A percentile compares a stretch with the other conserved stretches of the same genome.
Conservation (phyloP, 30 jellyfish, hydroid and myxozoan species). For the Hydractinia echinata region DNA sequence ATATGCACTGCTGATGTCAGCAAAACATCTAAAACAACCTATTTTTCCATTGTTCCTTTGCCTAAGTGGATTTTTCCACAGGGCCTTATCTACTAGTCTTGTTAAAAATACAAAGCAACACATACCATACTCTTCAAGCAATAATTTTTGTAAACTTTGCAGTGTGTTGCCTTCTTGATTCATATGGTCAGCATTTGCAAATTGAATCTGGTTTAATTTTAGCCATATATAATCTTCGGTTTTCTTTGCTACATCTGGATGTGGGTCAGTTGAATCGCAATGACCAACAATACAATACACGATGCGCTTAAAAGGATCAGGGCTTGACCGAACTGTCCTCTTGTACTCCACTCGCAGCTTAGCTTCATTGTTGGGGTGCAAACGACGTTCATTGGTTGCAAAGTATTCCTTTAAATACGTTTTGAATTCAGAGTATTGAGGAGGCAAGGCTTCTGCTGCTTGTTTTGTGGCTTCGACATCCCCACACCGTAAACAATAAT, state of each 20-base stretch:
- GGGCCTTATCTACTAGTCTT: background rate
- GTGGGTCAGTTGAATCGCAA: constrained; percentile 72
- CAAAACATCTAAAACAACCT: no score
- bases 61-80: background rate
- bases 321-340: constrained; percentile 53
- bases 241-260: constrained; percentile 82
- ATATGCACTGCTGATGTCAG: no score
- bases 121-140: constrained; percentile 82
- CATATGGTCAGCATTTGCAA: constrained; percentile 40
- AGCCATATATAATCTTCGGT: constrained; percentile 94
- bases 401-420: constrained; percentile 57
- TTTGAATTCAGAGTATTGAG: constrained; percentile 79
- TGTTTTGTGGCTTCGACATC: constrained; percentile 71
- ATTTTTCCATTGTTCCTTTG: no score
- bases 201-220: constrained; percentile 69
- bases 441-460: constrained; percentile 95
- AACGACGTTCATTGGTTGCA: constrained; percentile 44
- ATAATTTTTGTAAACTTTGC: constrained; percentile 55
- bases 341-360: constrained; percentile 70
- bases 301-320: constrained; percentile 81
- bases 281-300: constrained; percentile 75
- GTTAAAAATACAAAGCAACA: background rate
- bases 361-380: constrained; percentile 77
- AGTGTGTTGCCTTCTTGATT: constrained; percentile 46
- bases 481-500: constrained; percentile 88